phyloP scores from a whole-genome alignment of 2,888 invertebrate genomes.

The Cataglyphis livida region DNA sequence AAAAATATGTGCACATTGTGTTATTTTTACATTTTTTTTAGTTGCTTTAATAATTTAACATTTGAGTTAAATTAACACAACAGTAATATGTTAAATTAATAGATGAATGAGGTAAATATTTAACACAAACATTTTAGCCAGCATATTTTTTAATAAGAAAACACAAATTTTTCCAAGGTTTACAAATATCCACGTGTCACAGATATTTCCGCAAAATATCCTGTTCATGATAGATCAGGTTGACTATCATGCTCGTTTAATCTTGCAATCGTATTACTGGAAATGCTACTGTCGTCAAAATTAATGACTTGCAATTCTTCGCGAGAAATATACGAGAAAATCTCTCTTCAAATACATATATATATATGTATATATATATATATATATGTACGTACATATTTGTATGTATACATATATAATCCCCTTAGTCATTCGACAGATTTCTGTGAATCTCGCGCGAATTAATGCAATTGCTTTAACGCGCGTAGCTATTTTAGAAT shows the following conservation, averaged over 20 bases:
- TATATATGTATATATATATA: not conserved
- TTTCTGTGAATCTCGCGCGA: not conserved
- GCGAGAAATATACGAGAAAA: not conserved
- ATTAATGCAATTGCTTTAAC: not conserved
- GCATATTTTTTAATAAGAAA: no score
- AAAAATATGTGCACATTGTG: no score
- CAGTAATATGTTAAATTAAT: no score
- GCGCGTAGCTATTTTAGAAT: not conserved
- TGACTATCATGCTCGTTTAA: slow-evolving; percentile 8
- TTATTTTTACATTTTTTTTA: no score
- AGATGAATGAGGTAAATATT: no score
- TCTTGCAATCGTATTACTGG: slow-evolving; percentile 26
- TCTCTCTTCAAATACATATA: not conserved
- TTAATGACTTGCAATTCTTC: slow-evolving; percentile 31
- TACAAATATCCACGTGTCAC: slow-evolving; percentile 19
- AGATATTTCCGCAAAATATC: slow-evolving; percentile 3
- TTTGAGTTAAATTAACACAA: no score
- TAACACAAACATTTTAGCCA: no score
- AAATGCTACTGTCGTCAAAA: not conserved
- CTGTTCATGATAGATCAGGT: not conserved
- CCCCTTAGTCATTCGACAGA: slow-evolving; percentile 1
- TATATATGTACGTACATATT: not conserved
- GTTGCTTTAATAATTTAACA: no score
- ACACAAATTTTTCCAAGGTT: no score
- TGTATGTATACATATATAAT: not conserved